Evolutionary conservation across 2,888 invertebrate species (phyloP), one percentile per base, ranked within the genome.

Genomic region (Oxyteleia sp.): DNA sequence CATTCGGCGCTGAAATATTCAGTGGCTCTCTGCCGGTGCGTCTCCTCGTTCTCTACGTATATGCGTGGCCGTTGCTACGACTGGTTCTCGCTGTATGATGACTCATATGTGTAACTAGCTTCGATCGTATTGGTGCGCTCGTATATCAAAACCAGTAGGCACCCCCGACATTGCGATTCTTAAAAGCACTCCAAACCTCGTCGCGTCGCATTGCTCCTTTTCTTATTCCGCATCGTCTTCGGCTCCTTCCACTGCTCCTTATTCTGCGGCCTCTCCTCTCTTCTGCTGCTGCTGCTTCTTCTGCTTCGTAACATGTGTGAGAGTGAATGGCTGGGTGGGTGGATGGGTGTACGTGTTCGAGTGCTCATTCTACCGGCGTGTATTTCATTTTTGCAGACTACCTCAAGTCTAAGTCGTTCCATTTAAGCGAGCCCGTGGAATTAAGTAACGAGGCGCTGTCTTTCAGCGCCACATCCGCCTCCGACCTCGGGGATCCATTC

Each of bases 141-240:
- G 91, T 92, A 92, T 92, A 92, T 92, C 92, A 92, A 92, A 92
- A 92, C 92, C 92, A 92, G 92, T 92, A 92, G 92, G 91, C 92
- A 91, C 91, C 92, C 92, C 91, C 92, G 91, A 91, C 89, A 88
- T 91, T 87, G 90, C 90, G 88, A 89, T 88, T 88, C 84, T 78
- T 72, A 61, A 81, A 72, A 81, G 61, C 74, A 74, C 81, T 81
- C 69, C 45, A 61, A 69, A 69, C 81, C 72, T 49, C 71, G 43
- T 26, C 4, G 23, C n/a, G 20, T 51, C 45, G 23, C 43, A 4
- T 72, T 82, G 45, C 55, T 80, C 69, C 68, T 80, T 84, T 76
- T 76, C 68, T 82, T 72, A 51, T 53, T 57, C 49, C 35, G 23
- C 49, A 10, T 66, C 66, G 23, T 26, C 53, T 51, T 26, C 41